phyloP scores from a whole-genome alignment of 2,113 vertebrate species.

The Mormoops blainvillei region DNA sequence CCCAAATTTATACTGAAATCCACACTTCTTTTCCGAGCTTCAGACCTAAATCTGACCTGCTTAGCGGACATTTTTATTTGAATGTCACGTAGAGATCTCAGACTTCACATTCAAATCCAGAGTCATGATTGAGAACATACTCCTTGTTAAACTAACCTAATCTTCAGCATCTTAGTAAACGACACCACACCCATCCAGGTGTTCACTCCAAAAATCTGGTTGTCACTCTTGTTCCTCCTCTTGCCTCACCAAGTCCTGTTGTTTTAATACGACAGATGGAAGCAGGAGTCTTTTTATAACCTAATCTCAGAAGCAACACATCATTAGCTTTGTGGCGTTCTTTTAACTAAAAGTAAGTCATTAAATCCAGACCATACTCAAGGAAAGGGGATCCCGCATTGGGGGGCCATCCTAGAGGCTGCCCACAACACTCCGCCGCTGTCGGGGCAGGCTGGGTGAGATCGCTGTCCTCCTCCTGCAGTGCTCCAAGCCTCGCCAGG shows the following conservation, averaged over 20 bases:
- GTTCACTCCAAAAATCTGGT: not conserved
- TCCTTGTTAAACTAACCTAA: not conserved
- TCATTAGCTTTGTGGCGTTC: not conserved
- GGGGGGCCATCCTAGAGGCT: not conserved
- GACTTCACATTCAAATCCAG: not conserved
- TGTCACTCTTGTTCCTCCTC: not conserved
- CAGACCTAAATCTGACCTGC: not conserved
- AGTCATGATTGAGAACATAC: not conserved
- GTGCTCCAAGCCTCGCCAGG: slow-evolving; percentile 3
- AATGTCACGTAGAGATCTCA: not conserved
- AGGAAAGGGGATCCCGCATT: not conserved
- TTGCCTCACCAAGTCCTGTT: not conserved
- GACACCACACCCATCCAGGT: not conserved
- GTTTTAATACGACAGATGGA: not conserved
- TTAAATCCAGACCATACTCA: not conserved
- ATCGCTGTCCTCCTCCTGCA: not conserved
- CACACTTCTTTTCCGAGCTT: not conserved
- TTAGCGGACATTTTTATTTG: not conserved
- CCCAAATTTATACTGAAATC: not conserved
- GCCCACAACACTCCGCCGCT: not conserved
- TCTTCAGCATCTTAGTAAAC: not conserved
- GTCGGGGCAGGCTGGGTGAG: not conserved
- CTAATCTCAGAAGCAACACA: not conserved
- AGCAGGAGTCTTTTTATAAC: not conserved
- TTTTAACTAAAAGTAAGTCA: not conserved